Conservation (phyloP, 2,113 vertebrate species). For the Ochotona princeps region DNA sequence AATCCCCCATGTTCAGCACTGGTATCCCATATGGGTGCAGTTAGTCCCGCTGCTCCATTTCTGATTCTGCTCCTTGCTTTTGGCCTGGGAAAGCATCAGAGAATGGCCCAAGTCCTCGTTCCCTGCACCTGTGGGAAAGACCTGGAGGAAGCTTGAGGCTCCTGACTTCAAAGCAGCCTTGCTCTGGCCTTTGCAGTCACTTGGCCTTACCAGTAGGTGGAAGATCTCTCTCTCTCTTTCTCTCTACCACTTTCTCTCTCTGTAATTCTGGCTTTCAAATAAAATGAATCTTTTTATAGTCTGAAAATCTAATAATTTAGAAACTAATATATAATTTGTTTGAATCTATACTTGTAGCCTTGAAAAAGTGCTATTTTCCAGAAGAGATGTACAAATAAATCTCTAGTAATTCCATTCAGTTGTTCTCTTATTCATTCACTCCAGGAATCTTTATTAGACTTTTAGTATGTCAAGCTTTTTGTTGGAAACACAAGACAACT, state of each 20-base stretch:
- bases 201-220: too few relatives aligned
- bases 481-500: neutral
- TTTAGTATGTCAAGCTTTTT: neutral
- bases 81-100: too few relatives aligned
- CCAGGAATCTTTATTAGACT: neutral
- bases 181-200: too few relatives aligned
- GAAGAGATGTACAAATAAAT: conserved; percentile 31
- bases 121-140: too few relatives aligned
- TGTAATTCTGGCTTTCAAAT: neutral
- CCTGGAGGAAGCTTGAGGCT: too few relatives aligned
- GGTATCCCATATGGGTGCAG: neutral
- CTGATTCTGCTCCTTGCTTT: too few relatives aligned
- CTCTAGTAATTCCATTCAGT: neutral
- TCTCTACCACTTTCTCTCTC: neutral
- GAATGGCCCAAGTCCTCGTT: too few relatives aligned
- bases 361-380: conserved; percentile 46
- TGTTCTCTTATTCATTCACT: neutral
- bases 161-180: too few relatives aligned
- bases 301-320: conserved; percentile 38
- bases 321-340: neutral
- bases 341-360: neutral
- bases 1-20: neutral
- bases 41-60: too few relatives aligned
- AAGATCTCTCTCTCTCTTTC: too few relatives aligned
- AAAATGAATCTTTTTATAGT: neutral